Evolutionary conservation across 2,797 vertebrate species (phyloP), one percentile per base, ranked within the genome.

Genomic region (Megaceryle alcyon): DNA sequence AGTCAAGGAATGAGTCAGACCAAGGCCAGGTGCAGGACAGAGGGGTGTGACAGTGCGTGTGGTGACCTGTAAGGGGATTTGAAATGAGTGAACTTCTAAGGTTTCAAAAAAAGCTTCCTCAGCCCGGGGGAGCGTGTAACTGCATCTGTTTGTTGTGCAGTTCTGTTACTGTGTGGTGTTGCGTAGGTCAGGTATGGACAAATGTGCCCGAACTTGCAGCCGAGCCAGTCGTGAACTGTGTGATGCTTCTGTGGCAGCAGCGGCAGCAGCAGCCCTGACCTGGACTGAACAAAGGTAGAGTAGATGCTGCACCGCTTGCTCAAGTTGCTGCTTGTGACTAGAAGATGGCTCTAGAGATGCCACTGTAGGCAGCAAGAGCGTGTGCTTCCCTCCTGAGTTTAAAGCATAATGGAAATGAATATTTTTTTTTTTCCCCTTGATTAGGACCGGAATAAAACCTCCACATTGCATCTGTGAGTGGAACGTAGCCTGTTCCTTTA

Each of bases 61-160:
- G 78, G 68, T 79, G 94, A 94, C 95, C 94, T 95, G 86, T 64
- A 86, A 72, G 90, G 86, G 83, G 68, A 96, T 78, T 57, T 68
- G 90, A 93, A 96, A 68, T 61, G 53, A 94, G 78, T 92, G 95
- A 96, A 95, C 94, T 94, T 95, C 90, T 96, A 65, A 95, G 88
- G 90, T 94, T 94, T 94, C 90, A 57, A 35, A 31, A 31, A 82
- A 46, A 64, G 92, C 93, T 93, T 90, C 83, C 77, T 84, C n/a
- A 9, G 86, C 81, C 78, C 4, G 5, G 75, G 65, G 84, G 61
- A 85, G 94, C 7, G 4, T 75, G 84, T 71, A 82, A 77, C 81
- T 90, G 90, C 90, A 76, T 94, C 87, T 93, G 91, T 88, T 93
- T 92, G 91, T 81, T 87, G 84, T 89, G 94, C 71, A 68, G 56